Conservation (phyloP, 2,113 vertebrate species). For the Symphodus melops region DNA sequence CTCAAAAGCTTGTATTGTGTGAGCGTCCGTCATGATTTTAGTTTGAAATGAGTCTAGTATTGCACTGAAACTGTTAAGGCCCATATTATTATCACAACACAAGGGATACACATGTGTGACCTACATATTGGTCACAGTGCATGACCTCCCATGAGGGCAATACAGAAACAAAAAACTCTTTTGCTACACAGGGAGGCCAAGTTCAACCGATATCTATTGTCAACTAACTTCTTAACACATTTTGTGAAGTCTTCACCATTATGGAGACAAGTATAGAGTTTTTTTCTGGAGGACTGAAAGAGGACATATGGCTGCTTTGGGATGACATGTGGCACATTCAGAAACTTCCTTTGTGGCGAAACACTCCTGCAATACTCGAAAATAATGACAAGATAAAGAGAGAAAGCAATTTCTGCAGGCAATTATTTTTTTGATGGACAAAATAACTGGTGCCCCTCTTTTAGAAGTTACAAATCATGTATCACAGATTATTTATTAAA, state of each 20-base stretch:
- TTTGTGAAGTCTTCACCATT: conserved; percentile 47
- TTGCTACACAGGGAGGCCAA: conserved; percentile 35
- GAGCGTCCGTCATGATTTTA: neutral
- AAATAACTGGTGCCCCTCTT: neutral
- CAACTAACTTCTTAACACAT: conserved; percentile 20
- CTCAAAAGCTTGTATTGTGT: neutral
- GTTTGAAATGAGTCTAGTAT: conserved; percentile 26
- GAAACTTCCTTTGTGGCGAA: neutral
- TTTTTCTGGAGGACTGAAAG: conserved; percentile 10
- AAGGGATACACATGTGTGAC: conserved; percentile 26
- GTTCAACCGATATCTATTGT: conserved; percentile 61
- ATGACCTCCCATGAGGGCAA: conserved; percentile 71
- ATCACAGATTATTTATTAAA: neutral
- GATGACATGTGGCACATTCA: conserved; percentile 29
- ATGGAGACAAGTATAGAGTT: conserved; percentile 27
- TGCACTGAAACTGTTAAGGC: conserved; percentile 35
- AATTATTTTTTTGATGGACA: neutral
- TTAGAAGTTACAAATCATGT: neutral
- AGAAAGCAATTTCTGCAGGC: neutral
- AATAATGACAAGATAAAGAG: neutral
- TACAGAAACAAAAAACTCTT: conserved; percentile 60
- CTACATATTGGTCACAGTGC: conserved; percentile 42
- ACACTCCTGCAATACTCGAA: neutral
- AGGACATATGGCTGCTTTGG: neutral
- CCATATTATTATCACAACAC: conserved; percentile 35